These are phyloP conservation scores for Automeris io DNA, from an alignment of 2,888 invertebrate genomes.

Conservation along the genomic window DNA sequence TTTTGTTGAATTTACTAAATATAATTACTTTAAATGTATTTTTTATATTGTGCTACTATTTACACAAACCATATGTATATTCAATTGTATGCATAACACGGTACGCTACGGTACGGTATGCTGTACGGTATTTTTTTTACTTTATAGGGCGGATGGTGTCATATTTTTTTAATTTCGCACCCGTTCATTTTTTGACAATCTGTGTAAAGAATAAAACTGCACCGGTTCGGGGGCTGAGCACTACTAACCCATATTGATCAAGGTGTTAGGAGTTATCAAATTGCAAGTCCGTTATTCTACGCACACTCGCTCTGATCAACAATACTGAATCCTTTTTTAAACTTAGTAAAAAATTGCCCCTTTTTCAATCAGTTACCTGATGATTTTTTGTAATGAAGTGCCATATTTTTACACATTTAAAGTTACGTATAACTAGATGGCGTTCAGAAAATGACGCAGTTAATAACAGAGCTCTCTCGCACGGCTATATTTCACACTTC, in stretches of 20 bases:
- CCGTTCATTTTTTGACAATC: slow-evolving; percentile 58
- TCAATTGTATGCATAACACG: too few species aligned
- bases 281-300: slow-evolving; percentile 63
- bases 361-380: slow-evolving; percentile 29
- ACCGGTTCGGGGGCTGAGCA: slow-evolving; percentile 42
- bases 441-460: too few species aligned
- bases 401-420: not conserved
- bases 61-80: too few species aligned
- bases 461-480: too few species aligned
- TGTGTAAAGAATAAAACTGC: slow-evolving; percentile 47
- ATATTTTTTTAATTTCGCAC: slow-evolving; percentile 43
- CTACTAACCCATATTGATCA: slow-evolving; percentile 74
- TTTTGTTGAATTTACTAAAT: too few species aligned
- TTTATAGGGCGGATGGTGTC: slow-evolving; percentile 64
- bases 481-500: too few species aligned
- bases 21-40: too few species aligned
- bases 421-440: too few species aligned
- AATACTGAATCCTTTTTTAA: slow-evolving; percentile 55
- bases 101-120: too few species aligned
- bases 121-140: too few species aligned
- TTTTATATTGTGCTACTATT: too few species aligned
- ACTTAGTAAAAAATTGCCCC: slow-evolving; percentile 39
- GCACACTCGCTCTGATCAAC: slow-evolving; percentile 41
- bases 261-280: slow-evolving; percentile 70
- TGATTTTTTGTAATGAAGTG: slow-evolving; percentile 19